Evolutionary conservation across 2,113 vertebrate species (phyloP).

Genomic region (human): DNA sequence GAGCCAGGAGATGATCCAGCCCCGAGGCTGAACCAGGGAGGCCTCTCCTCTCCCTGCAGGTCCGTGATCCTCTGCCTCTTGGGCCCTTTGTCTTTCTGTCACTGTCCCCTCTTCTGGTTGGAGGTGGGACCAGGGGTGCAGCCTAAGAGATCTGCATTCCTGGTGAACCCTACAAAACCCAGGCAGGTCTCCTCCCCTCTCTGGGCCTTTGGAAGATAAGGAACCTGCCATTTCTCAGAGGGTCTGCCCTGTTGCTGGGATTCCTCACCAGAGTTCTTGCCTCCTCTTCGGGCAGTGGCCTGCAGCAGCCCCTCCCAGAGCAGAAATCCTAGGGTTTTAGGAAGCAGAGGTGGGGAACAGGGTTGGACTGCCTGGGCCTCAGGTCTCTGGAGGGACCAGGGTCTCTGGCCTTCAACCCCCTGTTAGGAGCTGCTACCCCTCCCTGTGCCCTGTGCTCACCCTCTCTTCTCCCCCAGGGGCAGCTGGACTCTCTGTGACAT

Average conservation of each 20-base stretch:
- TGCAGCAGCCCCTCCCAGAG: not conserved
- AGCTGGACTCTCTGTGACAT: fast-evolving
- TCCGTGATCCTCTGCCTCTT: fast-evolving
- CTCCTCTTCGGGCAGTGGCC: not conserved
- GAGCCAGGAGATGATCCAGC: not conserved
- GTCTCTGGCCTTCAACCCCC: not conserved
- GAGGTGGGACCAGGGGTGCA: not conserved
- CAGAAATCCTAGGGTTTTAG: not conserved
- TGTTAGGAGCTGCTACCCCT: no score
- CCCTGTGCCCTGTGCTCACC: not conserved
- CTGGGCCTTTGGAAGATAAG: no score
- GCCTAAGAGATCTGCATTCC: not conserved
- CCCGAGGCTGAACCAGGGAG: not conserved
- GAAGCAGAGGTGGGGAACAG: no score
- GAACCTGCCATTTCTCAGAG: not conserved
- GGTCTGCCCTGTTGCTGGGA: not conserved
- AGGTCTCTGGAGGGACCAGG: not conserved
- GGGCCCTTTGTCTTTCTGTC: not conserved
- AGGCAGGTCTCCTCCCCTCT: not conserved
- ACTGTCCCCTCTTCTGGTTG: not conserved
- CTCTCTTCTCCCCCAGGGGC: not conserved
- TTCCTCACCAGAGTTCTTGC: not conserved
- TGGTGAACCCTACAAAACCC: not conserved
- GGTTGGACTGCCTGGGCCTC: not conserved
- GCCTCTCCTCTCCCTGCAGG: not conserved